Evolutionary conservation across 2,797 vertebrate species (phyloP).

Genomic region (Nannoperca obscura): DNA sequence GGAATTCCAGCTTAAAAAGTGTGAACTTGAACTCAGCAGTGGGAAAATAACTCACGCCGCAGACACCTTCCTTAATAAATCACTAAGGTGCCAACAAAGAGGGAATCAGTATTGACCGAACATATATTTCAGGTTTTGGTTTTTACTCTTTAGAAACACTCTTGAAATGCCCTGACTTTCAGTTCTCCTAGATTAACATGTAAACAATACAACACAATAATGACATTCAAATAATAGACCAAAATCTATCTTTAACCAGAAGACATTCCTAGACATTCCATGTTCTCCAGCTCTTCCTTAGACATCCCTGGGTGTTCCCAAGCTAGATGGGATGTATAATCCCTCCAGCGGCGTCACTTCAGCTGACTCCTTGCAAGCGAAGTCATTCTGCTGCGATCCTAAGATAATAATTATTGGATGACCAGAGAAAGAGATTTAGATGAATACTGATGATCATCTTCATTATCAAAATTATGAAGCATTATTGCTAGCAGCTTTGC

Average conservation of each 20-base stretch:
- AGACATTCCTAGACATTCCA: too few species aligned
- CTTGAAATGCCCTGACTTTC: neutral
- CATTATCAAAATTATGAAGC: conserved; percentile 37
- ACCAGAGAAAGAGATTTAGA: neutral
- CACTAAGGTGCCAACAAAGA: conserved; percentile 12
- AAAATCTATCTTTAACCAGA: too few species aligned
- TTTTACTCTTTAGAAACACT: neutral
- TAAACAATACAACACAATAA: neutral
- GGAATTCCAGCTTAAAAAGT: conserved; percentile 26
- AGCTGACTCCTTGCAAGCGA: too few species aligned
- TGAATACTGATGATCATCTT: neutral
- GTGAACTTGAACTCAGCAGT: conserved; percentile 71
- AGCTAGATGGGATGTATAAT: too few species aligned
- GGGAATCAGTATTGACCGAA: neutral
- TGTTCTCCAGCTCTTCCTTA: too few species aligned
- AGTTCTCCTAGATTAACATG: neutral
- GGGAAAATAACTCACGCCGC: conserved; percentile 33
- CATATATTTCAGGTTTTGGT: neutral
- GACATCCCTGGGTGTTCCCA: too few species aligned
- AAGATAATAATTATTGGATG: neutral
- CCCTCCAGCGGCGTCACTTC: too few species aligned
- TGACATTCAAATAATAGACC: too few species aligned
- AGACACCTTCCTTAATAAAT: conserved; percentile 52
- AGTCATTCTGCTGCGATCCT: neutral
- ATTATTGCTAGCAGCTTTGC: conserved; percentile 37